A percentile compares a stretch with the other conserved stretches of the same genome.
Evolutionary conservation across 2,113 vertebrate genomes (phyloP).

Genomic region (Microcebus ravelobensis): DNA sequence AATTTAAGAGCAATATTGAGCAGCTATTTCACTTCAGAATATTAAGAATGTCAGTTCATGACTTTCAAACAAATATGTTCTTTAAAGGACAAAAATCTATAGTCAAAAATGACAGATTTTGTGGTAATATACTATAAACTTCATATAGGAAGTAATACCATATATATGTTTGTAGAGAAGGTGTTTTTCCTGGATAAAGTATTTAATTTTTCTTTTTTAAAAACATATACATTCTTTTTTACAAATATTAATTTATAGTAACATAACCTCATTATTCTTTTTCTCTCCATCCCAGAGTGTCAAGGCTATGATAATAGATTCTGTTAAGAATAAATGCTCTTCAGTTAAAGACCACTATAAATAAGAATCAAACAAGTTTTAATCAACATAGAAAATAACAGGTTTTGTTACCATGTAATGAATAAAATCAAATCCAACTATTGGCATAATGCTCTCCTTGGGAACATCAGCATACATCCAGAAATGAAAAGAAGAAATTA

Average conservation of each 20-base stretch:
- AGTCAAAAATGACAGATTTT: background rate
- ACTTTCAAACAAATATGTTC: constrained; percentile 7
- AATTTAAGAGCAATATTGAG: background rate
- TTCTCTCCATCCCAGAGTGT: background rate
- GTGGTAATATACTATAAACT: background rate
- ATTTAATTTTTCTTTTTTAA: background rate
- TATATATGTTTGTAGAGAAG: background rate
- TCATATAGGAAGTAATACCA: background rate
- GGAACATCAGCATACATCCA: background rate
- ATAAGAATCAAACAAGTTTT: background rate
- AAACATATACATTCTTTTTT: background rate
- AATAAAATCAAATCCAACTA: background rate
- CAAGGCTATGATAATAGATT: background rate
- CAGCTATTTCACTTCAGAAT: background rate
- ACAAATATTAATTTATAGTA: background rate
- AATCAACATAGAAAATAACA: background rate
- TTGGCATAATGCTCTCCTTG: background rate
- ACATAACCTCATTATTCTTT: background rate
- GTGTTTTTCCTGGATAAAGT: background rate
- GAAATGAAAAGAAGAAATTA: background rate
- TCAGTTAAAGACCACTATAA: background rate
- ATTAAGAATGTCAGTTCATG: background rate
- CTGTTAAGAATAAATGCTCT: constrained; percentile 3
- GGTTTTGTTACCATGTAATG: background rate
- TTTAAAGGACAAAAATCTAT: background rate